Percentiles rank a stretch among this genome's conserved stretches.
These are phyloP conservation scores for Pherbina coryleti DNA, from an alignment of 2,888 invertebrate species.

Conservation along the genomic window DNA sequence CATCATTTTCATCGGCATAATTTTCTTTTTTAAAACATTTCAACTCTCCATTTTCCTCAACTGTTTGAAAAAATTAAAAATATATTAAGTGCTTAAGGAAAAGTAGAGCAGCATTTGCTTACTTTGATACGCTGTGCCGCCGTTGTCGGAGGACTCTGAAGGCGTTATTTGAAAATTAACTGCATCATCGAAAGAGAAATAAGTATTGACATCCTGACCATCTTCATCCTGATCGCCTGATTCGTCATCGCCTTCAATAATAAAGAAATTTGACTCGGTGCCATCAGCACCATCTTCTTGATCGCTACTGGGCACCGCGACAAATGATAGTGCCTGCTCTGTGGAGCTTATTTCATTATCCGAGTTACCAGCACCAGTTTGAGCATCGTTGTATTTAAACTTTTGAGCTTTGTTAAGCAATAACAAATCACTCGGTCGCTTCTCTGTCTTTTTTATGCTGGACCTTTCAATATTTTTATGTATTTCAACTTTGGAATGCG, in stretches of 20 bases:
- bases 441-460: not conserved
- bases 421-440: not conserved
- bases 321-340: conserved; percentile 34
- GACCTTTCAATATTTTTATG: not conserved
- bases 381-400: not conserved
- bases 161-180: conserved; percentile 42
- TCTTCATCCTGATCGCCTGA: conserved; percentile 21
- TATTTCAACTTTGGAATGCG: not conserved
- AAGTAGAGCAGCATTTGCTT: conserved; percentile 10
- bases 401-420: not conserved
- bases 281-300: conserved; percentile 31
- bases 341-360: conserved; percentile 48
- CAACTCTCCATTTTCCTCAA: conserved; percentile 63
- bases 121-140: conserved; percentile 43
- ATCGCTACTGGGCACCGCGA: conserved; percentile 13
- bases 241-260: conserved; percentile 41
- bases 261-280: conserved; percentile 30
- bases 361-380: conserved; percentile 9
- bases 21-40: conserved; percentile 55
- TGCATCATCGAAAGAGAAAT: conserved; percentile 20
- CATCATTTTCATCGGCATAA: conserved; percentile 15
- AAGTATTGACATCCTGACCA: conserved; percentile 23
- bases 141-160: conserved; percentile 40
- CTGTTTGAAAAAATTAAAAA: conserved; percentile 48
- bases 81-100: not conserved